Percentiles rank a stretch among this genome's conserved stretches.
phyloP scores from a whole-genome alignment of 2,797 vertebrate species.

The Pterois miles region DNA sequence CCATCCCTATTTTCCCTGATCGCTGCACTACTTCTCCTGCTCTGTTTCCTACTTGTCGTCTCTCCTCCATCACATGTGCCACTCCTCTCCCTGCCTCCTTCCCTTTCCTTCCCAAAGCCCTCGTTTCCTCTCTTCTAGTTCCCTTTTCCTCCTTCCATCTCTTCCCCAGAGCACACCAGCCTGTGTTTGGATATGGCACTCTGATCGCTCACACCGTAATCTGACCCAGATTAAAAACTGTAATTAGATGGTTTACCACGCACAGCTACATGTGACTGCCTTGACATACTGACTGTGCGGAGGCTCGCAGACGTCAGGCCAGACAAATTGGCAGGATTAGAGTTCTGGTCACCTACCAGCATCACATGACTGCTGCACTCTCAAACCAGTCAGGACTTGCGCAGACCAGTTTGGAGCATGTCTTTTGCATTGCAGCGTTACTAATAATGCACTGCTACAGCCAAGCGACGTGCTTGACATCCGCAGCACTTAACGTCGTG shows the following conservation, averaged over 20 bases:
- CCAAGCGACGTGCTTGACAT: conserved; percentile 18
- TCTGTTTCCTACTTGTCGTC: neutral
- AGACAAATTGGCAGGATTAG: conserved; percentile 55
- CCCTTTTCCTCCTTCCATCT: neutral
- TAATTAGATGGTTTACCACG: conserved; percentile 56
- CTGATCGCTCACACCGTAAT: conserved; percentile 46
- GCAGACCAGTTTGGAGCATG: conserved; percentile 18
- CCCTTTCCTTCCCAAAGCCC: conserved; percentile 1
- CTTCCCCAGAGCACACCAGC: conserved; percentile 32
- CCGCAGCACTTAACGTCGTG: conserved; percentile 21
- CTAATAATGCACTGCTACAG: conserved; percentile 26
- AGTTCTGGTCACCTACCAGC: conserved; percentile 38
- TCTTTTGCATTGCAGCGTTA: conserved; percentile 13
- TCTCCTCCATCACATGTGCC: conserved; percentile 1
- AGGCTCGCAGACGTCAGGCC: conserved; percentile 23
- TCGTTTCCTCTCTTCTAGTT: neutral
- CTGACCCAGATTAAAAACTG: conserved; percentile 68
- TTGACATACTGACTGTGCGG: conserved; percentile 36
- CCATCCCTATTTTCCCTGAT: neutral
- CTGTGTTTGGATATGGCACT: conserved; percentile 20
- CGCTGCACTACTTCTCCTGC: neutral
- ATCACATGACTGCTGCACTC: conserved; percentile 17
- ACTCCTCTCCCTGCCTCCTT: neutral
- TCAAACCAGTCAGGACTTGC: conserved; percentile 32
- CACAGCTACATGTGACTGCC: conserved; percentile 37